A percentile compares a stretch with the other conserved stretches of the same genome.
These are phyloP conservation scores for Enteromius unitaeniatus DNA, from an alignment of 2,797 vertebrate species.

Conservation along the genomic window DNA sequence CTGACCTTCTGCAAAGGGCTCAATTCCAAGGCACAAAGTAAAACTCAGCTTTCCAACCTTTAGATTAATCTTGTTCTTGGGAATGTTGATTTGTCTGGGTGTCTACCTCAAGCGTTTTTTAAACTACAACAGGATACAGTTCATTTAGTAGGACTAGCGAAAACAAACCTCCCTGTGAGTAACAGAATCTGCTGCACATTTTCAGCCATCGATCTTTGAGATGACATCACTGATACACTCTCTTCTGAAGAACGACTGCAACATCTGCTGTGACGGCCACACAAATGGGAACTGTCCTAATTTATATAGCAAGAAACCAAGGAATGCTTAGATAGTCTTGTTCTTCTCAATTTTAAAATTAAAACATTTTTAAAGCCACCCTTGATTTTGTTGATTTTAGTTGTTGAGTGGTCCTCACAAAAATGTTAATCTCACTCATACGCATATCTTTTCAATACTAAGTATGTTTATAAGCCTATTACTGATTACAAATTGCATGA, in stretches of 20 bases:
- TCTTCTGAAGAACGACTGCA: slow-evolving; percentile 43
- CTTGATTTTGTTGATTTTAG: not conserved
- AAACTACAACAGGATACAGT: slow-evolving; percentile 43
- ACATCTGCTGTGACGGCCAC: slow-evolving; percentile 50
- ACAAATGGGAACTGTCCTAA: slow-evolving; percentile 41
- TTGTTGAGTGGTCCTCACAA: not conserved
- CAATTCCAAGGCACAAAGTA: not conserved
- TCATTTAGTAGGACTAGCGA: slow-evolving; percentile 37
- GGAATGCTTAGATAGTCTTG: not conserved
- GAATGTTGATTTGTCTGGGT: slow-evolving; percentile 40
- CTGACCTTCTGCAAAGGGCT: slow-evolving; percentile 12
- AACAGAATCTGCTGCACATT: slow-evolving; percentile 48
- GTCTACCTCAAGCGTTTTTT: slow-evolving; percentile 40
- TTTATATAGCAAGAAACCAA: slow-evolving; percentile 28
- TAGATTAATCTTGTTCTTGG: slow-evolving; percentile 26
- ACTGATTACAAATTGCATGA: not conserved
- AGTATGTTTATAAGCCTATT: too few species aligned
- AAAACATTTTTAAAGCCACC: not conserved
- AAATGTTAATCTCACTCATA: not conserved
- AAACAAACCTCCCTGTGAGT: slow-evolving; percentile 48
- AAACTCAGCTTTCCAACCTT: slow-evolving; percentile 29
- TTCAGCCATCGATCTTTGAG: slow-evolving; percentile 47
- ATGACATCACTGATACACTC: slow-evolving; percentile 52
- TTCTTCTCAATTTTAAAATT: not conserved
- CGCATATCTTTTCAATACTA: too few species aligned